phyloP scores from a whole-genome alignment of 2,113 vertebrate genomes.

The Entosphenus tridentatus region DNA sequence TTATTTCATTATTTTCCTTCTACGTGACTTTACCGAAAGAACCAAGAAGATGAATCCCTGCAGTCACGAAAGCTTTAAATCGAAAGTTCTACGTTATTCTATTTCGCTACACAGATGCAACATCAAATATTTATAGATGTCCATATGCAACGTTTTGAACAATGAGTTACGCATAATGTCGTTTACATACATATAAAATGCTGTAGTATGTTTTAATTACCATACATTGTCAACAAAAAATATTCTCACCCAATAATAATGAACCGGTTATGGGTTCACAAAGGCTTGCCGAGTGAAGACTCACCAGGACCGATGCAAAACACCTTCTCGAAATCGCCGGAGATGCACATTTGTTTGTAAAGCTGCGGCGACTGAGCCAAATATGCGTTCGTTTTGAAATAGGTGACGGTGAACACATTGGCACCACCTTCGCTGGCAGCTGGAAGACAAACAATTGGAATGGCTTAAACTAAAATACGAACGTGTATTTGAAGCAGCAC shows the following conservation, averaged over 20 bases:
- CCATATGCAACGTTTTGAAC: too few species aligned
- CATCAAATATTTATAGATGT: not conserved
- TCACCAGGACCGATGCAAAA: conserved; percentile 93
- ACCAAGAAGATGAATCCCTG: too few species aligned
- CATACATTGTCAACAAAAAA: too few species aligned
- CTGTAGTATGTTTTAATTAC: too few species aligned
- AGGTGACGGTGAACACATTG: conserved; percentile 94
- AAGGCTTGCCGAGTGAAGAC: conserved; percentile 5
- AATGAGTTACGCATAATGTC: too few species aligned
- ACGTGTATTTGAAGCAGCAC: conserved; percentile 11
- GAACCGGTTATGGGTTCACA: too few species aligned
- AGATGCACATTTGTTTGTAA: conserved; percentile 99
- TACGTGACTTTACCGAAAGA: too few species aligned
- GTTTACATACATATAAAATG: too few species aligned
- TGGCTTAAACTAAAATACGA: too few species aligned
- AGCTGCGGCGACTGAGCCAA: conserved; percentile 94
- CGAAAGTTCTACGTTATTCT: not conserved
- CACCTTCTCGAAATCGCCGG: conserved; percentile 93
- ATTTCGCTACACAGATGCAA: not conserved
- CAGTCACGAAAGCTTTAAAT: too few species aligned
- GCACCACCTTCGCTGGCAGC: conserved; percentile 96
- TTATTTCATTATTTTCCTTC: too few species aligned
- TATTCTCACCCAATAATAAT: too few species aligned
- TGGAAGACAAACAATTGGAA: conserved; percentile 17
- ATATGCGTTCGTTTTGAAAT: conserved; percentile 93